Conservation (phyloP, 2,113 vertebrate species). For the Platanista minor region DNA sequence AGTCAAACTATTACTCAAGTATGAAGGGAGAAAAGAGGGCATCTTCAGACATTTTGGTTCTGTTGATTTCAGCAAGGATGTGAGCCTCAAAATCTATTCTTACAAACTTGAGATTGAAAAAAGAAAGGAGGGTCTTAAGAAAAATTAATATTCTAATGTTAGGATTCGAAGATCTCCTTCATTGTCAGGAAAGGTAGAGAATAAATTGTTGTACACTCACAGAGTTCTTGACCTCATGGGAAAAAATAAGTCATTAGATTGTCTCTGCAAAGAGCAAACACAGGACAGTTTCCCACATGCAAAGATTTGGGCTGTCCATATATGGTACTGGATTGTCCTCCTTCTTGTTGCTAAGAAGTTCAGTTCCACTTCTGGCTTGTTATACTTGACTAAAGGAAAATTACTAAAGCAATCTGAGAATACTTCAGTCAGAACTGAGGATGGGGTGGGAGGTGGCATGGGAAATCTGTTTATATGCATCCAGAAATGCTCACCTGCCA, state of each 20-base stretch:
- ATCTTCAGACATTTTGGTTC: background rate
- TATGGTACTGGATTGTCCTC: background rate
- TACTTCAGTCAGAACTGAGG: background rate
- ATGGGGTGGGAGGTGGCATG: fast-evolving
- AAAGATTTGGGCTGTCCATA: background rate
- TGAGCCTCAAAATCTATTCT: background rate
- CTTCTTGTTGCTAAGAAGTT: background rate
- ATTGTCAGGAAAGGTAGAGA: background rate
- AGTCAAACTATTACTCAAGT: background rate
- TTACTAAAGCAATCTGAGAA: background rate
- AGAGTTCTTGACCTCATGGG: background rate
- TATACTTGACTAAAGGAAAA: background rate
- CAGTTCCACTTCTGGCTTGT: background rate
- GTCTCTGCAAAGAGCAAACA: background rate
- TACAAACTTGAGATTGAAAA: background rate
- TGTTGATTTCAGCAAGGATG: background rate
- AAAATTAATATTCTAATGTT: background rate
- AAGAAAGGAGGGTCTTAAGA: background rate
- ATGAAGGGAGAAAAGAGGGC: background rate
- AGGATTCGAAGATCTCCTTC: background rate
- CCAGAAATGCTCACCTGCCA: background rate
- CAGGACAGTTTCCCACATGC: background rate
- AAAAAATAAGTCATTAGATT: background rate
- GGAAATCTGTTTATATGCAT: background rate
- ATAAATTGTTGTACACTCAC: background rate